A percentile compares a stretch with the other conserved stretches of the same genome.
These are phyloP conservation scores for Elanus axillaris DNA, from an alignment of 2,113 vertebrate species.

Conservation along the genomic window DNA sequence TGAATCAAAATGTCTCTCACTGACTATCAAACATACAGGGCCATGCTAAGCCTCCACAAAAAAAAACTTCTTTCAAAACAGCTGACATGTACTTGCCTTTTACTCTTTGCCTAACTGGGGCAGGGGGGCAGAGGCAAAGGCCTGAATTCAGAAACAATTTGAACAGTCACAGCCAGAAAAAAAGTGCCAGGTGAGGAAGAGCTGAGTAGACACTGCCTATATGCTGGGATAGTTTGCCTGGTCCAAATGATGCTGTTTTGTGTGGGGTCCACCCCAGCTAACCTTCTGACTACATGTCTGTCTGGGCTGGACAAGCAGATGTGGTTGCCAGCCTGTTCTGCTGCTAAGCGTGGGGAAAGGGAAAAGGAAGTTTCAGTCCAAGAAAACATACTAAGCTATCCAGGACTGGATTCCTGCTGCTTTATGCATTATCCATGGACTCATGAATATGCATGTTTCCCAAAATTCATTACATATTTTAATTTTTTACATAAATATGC, in stretches of 20 bases:
- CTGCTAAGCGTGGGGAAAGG: neutral
- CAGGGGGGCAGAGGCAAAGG: rapidly evolving
- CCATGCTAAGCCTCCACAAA: neutral
- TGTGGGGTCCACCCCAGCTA: neutral
- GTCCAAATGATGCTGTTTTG: neutral
- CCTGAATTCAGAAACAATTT: neutral
- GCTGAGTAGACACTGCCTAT: neutral
- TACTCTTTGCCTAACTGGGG: neutral
- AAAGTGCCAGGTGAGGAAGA: neutral
- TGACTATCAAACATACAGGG: neutral
- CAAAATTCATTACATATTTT: neutral
- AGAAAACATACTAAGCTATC: neutral
- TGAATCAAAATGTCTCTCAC: neutral
- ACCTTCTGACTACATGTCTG: neutral
- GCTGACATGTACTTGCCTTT: neutral
- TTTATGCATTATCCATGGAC: neutral
- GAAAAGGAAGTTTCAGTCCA: neutral
- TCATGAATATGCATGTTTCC: neutral
- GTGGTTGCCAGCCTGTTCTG: neutral
- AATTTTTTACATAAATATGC: neutral
- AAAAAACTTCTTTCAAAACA: neutral
- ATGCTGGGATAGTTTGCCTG: neutral
- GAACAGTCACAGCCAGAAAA: neutral
- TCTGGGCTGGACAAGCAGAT: neutral
- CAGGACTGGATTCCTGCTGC: neutral